Evolutionary conservation across 2,888 invertebrate genomes (phyloP).

Genomic region (Luperina testacea): DNA sequence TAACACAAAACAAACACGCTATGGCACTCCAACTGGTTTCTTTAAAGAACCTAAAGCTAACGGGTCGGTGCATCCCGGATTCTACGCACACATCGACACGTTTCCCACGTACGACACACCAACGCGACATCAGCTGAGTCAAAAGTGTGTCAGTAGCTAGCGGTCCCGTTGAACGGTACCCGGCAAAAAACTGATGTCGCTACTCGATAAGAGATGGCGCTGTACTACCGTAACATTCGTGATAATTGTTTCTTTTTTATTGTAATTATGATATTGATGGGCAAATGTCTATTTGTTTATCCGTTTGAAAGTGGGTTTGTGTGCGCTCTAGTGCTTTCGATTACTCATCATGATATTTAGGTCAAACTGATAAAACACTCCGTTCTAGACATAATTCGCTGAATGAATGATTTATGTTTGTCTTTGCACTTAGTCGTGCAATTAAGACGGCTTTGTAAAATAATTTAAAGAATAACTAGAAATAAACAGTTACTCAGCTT

Average conservation of each 20-base stretch:
- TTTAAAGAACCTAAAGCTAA: conserved; percentile 75
- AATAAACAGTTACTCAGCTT: conserved; percentile 58
- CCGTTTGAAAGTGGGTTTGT: conserved; percentile 52
- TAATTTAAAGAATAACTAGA: conserved; percentile 13
- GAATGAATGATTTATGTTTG: conserved; percentile 53
- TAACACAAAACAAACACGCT: conserved; percentile 66
- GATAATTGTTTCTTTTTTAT: conserved; percentile 18
- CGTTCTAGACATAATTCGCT: conserved; percentile 49
- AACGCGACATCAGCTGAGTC: conserved; percentile 82
- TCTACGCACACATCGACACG: conserved; percentile 73
- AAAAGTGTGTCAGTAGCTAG: conserved; percentile 87
- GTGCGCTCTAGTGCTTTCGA: conserved; percentile 60
- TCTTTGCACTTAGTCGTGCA: conserved; percentile 19
- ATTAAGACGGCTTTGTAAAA: conserved; percentile 25
- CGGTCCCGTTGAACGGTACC: conserved; percentile 82
- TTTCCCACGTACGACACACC: conserved; percentile 72
- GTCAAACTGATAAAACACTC: conserved; percentile 69
- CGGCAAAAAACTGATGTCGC: conserved; percentile 73
- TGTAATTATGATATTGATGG: conserved; percentile 28
- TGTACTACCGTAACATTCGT: conserved; percentile 60
- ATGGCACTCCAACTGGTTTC: conserved; percentile 73
- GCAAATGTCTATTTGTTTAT: conserved; percentile 22
- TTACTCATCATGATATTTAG: conserved; percentile 68
- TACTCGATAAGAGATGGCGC: conserved; percentile 84
- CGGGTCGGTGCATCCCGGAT: conserved; percentile 82